Conservation (phyloP, 2,888 invertebrate species). For the Torymus aiolomorphi region DNA sequence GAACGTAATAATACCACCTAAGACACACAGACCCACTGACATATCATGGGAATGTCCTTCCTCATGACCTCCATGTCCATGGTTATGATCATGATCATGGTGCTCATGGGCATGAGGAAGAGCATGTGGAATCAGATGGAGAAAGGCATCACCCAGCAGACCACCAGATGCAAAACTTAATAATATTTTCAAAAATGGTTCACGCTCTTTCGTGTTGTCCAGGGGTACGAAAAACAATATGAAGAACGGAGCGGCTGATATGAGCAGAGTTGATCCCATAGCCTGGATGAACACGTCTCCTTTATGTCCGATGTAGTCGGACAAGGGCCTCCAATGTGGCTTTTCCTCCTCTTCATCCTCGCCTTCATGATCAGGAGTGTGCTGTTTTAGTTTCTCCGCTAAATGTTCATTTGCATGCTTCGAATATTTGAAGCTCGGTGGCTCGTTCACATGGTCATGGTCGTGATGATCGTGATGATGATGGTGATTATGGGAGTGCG, state of each 20-base stretch:
- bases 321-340: constrained; percentile 44
- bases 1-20: constrained; percentile 94
- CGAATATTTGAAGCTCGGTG: constrained; percentile 90
- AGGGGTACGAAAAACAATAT: constrained; percentile 95
- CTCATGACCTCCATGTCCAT: constrained; percentile 75
- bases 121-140: constrained; percentile 99
- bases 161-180: constrained; percentile 97
- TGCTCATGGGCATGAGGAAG: constrained; percentile 77
- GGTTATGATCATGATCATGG: constrained; percentile 78
- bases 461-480: constrained; percentile 64
- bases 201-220: constrained; percentile 88
- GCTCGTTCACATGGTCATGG: constrained; percentile 77
- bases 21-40: constrained; percentile 95
- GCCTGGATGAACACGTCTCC: constrained; percentile 80
- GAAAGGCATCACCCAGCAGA: constrained; percentile 97
- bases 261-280: constrained; percentile 91
- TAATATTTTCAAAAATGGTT: constrained; percentile 91
- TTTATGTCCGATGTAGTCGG: constrained; percentile 55
- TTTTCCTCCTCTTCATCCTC: constrained; percentile 70
- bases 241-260: constrained; percentile 96
- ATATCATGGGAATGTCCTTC: constrained; percentile 85
- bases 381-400: constrained; percentile 68
- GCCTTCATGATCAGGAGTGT: constrained; percentile 71
- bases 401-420: constrained; percentile 80
- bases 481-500: constrained; percentile 72